Conservation (phyloP, 2,113 vertebrate genomes). For the Semicossyphus pulcher region DNA sequence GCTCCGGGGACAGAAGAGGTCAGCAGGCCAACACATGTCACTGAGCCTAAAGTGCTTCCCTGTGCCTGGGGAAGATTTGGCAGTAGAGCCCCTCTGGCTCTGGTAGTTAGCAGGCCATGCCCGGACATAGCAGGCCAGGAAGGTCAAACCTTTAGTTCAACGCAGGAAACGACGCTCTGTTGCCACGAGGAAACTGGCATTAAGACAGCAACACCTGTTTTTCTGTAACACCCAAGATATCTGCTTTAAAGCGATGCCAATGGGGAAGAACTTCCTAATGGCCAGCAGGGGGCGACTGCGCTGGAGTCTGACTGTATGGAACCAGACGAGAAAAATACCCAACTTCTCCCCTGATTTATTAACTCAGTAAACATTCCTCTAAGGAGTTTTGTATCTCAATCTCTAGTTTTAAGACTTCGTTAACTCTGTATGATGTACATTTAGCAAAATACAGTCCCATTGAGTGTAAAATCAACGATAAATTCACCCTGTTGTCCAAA, state of each 20-base stretch:
- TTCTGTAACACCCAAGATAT: background rate
- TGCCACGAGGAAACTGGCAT: slow-evolving; percentile 1
- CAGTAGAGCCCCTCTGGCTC: slow-evolving; percentile 6
- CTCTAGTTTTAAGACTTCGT: no score
- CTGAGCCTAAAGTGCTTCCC: slow-evolving; percentile 28
- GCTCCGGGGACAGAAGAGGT: slow-evolving; percentile 36
- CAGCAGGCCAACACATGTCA: slow-evolving; percentile 48
- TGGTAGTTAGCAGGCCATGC: slow-evolving; percentile 19
- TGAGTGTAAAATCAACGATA: no score
- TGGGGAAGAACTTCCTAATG: no score
- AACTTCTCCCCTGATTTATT: background rate
- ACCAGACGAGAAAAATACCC: background rate
- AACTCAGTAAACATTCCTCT: background rate
- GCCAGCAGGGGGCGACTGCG: no score
- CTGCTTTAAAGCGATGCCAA: background rate
- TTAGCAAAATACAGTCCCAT: no score
- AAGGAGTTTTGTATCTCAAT: no score
- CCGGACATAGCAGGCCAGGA: slow-evolving; percentile 12
- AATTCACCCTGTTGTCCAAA: background rate
- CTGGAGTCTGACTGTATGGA: background rate
- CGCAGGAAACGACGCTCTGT: slow-evolving; percentile 3
- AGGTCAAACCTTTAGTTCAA: slow-evolving; percentile 44
- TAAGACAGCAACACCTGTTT: background rate
- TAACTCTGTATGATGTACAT: no score
- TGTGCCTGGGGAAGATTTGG: slow-evolving; percentile 39